A percentile compares a stretch with the other conserved stretches of the same genome.
Evolutionary conservation across 2,113 vertebrate genomes (phyloP).

Genomic region (Bostrychus sinensis): DNA sequence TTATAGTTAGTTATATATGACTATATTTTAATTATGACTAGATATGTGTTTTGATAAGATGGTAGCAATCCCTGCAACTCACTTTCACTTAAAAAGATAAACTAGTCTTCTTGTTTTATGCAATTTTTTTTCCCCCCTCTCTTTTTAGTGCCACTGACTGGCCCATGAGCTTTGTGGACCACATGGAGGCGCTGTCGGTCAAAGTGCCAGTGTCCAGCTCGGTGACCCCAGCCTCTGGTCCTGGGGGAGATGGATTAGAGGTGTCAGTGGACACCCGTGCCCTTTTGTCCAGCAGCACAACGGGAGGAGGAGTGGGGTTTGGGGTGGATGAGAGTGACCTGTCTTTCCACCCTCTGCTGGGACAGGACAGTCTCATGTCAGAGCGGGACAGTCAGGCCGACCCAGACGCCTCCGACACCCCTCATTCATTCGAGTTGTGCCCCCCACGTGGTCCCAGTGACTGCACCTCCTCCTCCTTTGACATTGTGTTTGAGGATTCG

Average conservation of each 20-base stretch:
- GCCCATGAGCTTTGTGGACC: slow-evolving; percentile 90
- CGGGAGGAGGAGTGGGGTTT: slow-evolving; percentile 40
- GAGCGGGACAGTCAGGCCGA: slow-evolving; percentile 81
- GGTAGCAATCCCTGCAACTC: too few species aligned
- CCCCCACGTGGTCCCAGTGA: slow-evolving; percentile 80
- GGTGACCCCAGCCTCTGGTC: slow-evolving; percentile 37
- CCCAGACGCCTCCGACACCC: slow-evolving; percentile 78
- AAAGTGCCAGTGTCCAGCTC: slow-evolving; percentile 87
- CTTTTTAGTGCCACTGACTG: slow-evolving; percentile 88
- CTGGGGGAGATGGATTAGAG: slow-evolving; percentile 44
- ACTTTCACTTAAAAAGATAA: neutral
- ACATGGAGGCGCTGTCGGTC: slow-evolving; percentile 89
- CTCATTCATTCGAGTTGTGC: slow-evolving; percentile 82
- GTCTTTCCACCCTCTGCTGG: slow-evolving; percentile 72
- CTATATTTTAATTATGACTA: too few species aligned
- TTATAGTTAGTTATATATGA: too few species aligned
- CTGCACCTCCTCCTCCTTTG: slow-evolving; percentile 91
- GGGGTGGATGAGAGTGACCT: slow-evolving; percentile 8
- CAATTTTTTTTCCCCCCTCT: neutral
- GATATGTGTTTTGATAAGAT: too few species aligned
- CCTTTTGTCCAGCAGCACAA: slow-evolving; percentile 69
- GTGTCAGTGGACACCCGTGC: neutral
- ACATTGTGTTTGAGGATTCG: slow-evolving; percentile 97
- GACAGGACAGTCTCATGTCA: slow-evolving; percentile 84
- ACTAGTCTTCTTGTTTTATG: too few species aligned